Evolutionary conservation across 2,113 vertebrate genomes (phyloP).

Genomic region (Leucopternis melanops): DNA sequence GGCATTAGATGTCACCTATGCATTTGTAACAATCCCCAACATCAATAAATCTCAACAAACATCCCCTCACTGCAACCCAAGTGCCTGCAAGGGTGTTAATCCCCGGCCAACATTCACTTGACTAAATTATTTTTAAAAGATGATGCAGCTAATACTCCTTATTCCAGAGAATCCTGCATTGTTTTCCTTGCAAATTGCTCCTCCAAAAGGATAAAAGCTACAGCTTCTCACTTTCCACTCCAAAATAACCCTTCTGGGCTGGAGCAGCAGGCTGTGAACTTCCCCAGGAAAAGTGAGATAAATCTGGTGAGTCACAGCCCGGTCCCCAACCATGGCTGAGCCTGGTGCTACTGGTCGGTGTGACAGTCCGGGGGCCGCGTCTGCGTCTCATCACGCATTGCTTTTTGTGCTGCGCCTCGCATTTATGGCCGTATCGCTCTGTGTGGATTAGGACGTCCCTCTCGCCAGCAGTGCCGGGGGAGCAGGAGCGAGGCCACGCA

Average conservation of each 20-base stretch:
- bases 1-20: slow-evolving; percentile 42
- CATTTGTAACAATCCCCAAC: neutral
- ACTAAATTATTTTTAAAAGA: slow-evolving; percentile 63
- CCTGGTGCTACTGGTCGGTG: neutral
- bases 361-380: neutral
- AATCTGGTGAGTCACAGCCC: neutral
- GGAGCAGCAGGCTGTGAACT: neutral
- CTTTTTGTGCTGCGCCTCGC: neutral
- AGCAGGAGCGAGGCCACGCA: slow-evolving; percentile 4
- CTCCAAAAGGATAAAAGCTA: slow-evolving; percentile 62
- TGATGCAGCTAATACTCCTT: slow-evolving; percentile 58
- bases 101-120: slow-evolving; percentile 13
- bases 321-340: neutral
- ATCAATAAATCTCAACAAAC: slow-evolving; percentile 35
- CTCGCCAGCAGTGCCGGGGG: neutral
- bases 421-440: neutral
- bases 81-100: slow-evolving; percentile 28
- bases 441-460: neutral
- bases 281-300: slow-evolving; percentile 39
- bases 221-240: slow-evolving; percentile 54
- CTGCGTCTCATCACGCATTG: neutral
- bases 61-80: neutral
- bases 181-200: slow-evolving; percentile 67
- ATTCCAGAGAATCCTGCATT: slow-evolving; percentile 60
- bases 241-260: slow-evolving; percentile 19